Conservation (phyloP, 35 echinoderm and acorn worm species). For the Ptychodera flava region DNA sequence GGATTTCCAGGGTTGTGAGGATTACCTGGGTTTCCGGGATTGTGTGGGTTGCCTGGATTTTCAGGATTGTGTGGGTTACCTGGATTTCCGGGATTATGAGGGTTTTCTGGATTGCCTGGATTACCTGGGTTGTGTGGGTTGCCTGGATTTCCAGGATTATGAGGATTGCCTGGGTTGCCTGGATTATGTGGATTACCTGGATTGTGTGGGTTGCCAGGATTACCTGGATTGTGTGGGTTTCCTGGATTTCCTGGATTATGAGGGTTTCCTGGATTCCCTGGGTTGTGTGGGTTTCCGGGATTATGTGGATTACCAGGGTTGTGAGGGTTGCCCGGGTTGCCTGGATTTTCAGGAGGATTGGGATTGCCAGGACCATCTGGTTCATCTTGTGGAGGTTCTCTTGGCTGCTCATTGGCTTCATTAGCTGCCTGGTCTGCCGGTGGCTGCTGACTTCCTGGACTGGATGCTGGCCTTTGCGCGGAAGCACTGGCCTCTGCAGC, state of each 20-base stretch:
- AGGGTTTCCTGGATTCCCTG: not conserved
- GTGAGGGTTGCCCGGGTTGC: not conserved
- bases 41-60: not conserved
- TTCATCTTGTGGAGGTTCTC: not conserved
- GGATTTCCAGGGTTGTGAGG: not conserved
- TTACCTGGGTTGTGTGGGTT: not conserved
- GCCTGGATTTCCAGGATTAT: not conserved
- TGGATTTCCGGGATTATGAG: not conserved
- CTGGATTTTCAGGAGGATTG: not conserved
- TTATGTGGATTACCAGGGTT: not conserved
- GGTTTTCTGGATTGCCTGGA: not conserved
- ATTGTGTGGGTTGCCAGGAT: not conserved
- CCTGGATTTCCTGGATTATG: not conserved
- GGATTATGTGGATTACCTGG: not conserved
- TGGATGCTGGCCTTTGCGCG: too few species aligned
- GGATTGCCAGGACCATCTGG: not conserved
- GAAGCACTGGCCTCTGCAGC: not conserved
- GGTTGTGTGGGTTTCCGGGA: not conserved
- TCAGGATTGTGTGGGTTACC: not conserved
- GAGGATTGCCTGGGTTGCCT: not conserved
- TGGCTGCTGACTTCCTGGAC: too few species aligned
- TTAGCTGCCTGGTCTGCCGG: too few species aligned
- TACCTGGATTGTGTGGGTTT: not conserved
- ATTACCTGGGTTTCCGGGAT: not conserved
- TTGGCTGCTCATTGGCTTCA: not conserved